Evolutionary conservation across 2,888 invertebrate genomes (phyloP).

Genomic region (Osedax frankpressi): DNA sequence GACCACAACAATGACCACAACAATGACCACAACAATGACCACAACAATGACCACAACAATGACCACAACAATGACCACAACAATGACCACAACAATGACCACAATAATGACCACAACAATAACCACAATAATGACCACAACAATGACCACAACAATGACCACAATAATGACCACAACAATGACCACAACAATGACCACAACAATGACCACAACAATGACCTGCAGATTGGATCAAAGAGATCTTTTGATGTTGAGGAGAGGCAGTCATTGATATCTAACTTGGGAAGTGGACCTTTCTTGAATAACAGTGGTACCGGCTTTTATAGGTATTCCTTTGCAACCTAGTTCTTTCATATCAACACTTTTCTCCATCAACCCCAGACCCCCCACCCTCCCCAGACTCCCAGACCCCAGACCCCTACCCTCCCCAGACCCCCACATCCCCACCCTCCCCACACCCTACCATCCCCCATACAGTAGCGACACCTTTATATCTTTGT

Average conservation of each 20-base stretch:
- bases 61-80: no score
- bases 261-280: slow-evolving; percentile 28
- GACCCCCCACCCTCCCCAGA: not conserved
- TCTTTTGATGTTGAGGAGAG: slow-evolving; percentile 30
- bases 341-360: not conserved
- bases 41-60: no score
- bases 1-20: no score
- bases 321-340: slow-evolving; percentile 19
- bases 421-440: not conserved
- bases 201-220: no score
- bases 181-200: no score
- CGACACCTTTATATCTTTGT: slow-evolving; percentile 33
- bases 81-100: no score
- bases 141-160: no score
- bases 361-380: not conserved
- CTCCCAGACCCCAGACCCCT: not conserved
- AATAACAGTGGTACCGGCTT: slow-evolving; percentile 25
- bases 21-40: no score
- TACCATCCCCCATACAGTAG: slow-evolving; percentile 15
- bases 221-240: slow-evolving; percentile 26
- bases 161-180: no score
- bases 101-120: no score
- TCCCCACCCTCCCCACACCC: not conserved
- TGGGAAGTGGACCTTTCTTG: slow-evolving; percentile 30
- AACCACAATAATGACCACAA: no score